Conservation (phyloP, 1,140 invertebrate species). For the Lycorma delicatula region DNA sequence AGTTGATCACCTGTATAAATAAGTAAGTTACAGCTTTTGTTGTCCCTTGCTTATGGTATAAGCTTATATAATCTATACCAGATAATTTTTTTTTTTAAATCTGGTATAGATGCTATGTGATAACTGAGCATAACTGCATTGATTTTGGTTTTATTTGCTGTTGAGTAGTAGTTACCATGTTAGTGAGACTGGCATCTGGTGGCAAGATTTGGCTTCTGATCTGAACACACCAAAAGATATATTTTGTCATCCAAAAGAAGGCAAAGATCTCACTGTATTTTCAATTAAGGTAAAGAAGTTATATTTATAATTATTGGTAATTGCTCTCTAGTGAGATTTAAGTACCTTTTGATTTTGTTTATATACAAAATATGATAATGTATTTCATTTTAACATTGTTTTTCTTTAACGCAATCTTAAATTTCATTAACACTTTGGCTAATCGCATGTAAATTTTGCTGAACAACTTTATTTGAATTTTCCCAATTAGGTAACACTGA, state of each 20-base stretch:
- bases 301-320: too few species aligned
- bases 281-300: conserved; percentile 52
- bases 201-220: conserved; percentile 64
- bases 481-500: too few species aligned
- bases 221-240: conserved; percentile 50
- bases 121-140: too few species aligned
- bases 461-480: too few species aligned
- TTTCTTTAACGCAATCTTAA: neutral
- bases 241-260: conserved; percentile 50
- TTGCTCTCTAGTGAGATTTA: neutral
- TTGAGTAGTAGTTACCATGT: conserved; percentile 40
- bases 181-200: conserved; percentile 63
- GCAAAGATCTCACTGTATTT: conserved; percentile 48
- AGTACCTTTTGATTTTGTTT: neutral
- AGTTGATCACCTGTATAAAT: too few species aligned
- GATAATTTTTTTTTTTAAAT: too few species aligned
- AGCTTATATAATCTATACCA: too few species aligned
- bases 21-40: too few species aligned
- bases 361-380: conserved; percentile 30
- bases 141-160: conserved; percentile 5
- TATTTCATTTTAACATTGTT: neutral
- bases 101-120: too few species aligned
- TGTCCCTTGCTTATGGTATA: too few species aligned
- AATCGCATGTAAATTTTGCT: too few species aligned
- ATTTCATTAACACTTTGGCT: too few species aligned